These are phyloP conservation scores for Lordiphosa collinella DNA, from an alignment of 1,140 invertebrate species.

Conservation along the genomic window DNA sequence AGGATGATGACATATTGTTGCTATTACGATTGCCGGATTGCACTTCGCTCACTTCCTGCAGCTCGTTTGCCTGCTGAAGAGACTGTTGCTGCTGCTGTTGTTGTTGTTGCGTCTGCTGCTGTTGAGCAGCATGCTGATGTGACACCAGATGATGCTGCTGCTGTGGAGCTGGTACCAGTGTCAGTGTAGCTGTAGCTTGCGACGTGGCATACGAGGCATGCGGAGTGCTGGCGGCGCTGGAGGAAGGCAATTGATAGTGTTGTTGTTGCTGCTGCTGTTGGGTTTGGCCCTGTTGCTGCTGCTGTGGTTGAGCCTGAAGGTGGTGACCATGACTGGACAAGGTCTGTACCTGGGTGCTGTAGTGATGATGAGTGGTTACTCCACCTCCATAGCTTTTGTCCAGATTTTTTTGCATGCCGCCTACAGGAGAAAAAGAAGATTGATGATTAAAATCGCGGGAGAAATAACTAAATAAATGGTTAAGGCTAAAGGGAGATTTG, in stretches of 20 bases:
- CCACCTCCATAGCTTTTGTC: conserved; percentile 61
- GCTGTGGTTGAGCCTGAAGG: conserved; percentile 46
- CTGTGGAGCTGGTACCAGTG: conserved; percentile 35
- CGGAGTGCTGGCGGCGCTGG: conserved; percentile 51
- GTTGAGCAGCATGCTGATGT: conserved; percentile 24
- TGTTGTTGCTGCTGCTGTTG: conserved; percentile 45
- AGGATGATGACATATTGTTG: conserved; percentile 54
- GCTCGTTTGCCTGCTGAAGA: conserved; percentile 38
- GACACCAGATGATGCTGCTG: conserved; percentile 44
- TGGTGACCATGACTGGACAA: conserved; percentile 52
- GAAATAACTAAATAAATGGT: no score
- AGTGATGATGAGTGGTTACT: conserved; percentile 58
- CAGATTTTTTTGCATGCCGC: conserved; percentile 66
- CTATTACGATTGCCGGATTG: conserved; percentile 44
- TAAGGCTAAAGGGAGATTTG: no score
- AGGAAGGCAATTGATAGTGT: conserved; percentile 75
- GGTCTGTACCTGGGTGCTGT: conserved; percentile 50
- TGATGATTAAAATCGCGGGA: no score
- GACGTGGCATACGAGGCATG: conserved; percentile 58
- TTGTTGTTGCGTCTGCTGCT: conserved; percentile 32
- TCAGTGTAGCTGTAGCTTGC: conserved; percentile 36
- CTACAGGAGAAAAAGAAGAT: conserved; percentile 4
- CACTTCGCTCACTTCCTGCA: conserved; percentile 36
- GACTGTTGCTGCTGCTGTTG: conserved; percentile 44
- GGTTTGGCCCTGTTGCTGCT: conserved; percentile 54